phyloP scores from a whole-genome alignment of 2,888 invertebrate genomes.

The Diloba caeruleocephala region DNA sequence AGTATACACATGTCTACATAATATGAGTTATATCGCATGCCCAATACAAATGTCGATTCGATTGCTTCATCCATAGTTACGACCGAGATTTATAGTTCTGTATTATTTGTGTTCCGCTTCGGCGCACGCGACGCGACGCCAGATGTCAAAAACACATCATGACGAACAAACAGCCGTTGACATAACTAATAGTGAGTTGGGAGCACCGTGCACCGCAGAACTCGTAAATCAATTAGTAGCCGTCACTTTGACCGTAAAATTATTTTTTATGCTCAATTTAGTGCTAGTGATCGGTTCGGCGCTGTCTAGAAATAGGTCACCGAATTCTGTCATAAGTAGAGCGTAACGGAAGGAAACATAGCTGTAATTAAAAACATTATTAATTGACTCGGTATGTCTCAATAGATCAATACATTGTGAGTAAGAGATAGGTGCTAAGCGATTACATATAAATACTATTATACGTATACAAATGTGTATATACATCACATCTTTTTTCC shows the following conservation, averaged over 20 bases:
- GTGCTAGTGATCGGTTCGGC: conserved; percentile 45
- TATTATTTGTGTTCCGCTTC: conserved; percentile 56
- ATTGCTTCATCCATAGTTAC: conserved; percentile 55
- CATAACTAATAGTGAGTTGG: conserved; percentile 48
- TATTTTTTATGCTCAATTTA: conserved; percentile 49
- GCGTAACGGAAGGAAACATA: conserved; percentile 69
- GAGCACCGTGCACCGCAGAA: conserved; percentile 33
- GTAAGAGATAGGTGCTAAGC: too few relatives aligned
- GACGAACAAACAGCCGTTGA: conserved; percentile 47
- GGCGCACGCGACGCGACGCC: conserved; percentile 58
- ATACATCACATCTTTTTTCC: too few relatives aligned
- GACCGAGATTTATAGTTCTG: conserved; percentile 58
- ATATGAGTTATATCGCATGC: conserved; percentile 28
- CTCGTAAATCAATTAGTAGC: conserved; percentile 66
- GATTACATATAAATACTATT: too few relatives aligned
- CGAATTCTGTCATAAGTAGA: conserved; percentile 61
- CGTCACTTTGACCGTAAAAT: conserved; percentile 55
- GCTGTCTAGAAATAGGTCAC: conserved; percentile 67
- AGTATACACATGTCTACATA: conserved; percentile 29
- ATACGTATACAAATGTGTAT: too few relatives aligned
- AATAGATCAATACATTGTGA: too few relatives aligned
- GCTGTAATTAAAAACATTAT: conserved; percentile 3
- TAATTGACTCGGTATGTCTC: neutral
- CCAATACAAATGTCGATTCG: conserved; percentile 37
- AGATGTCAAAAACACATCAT: conserved; percentile 62